Base-by-base conservation (phyloP, 2,797 vertebrate species). In the Mus minutoides region DNA sequence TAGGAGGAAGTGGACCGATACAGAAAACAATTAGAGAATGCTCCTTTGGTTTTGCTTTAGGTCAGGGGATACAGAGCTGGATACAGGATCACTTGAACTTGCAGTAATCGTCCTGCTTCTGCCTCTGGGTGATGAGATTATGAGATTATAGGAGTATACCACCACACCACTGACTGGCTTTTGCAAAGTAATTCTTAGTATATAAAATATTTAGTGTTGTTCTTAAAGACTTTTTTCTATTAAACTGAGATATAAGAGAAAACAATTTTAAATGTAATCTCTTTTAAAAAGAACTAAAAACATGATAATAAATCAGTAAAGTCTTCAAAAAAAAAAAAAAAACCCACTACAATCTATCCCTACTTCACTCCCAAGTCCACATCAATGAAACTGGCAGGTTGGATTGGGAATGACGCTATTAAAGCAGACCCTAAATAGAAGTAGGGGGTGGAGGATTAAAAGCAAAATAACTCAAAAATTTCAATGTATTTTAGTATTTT, bases 301-400 rank as follows among this genome's bases (percentile, higher is more conserved):
- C 79, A 82, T 87, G 34, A 16, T 37, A 54, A 87, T 52, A 1
- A 69, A 69, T 34, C 46, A 37, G 7, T 21, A 46, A 24, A 9
- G 34, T 52, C 64, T 54, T 52, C 29, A 43, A 86, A 84, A 58
- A 52, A 29, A 85, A 46, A 46, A 34, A 58, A 26, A 49, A 12
- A 7, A 67, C 17, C 52, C 24, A 40, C 16, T 54, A 89, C 43
- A 64, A 14, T 85, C 88, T 67, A 58, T 73, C 91, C 85, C 85
- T 64, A 89, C 46, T 88, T 88, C 54, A 54, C 76, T 92, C 80
- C 52, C 85, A 92, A 88, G 91, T 71, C 54, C n/a, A 43, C 31
- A 24, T 10, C 80, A 71, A 69, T 73, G 85, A 82, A 77, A 92
- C 58, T 14, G 67, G 56, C 86, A 80, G 75, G 54, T 69, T 12